Evolutionary conservation across 1,140 invertebrate species (phyloP).

Genomic region (Leptinotarsa undecemlineata): DNA sequence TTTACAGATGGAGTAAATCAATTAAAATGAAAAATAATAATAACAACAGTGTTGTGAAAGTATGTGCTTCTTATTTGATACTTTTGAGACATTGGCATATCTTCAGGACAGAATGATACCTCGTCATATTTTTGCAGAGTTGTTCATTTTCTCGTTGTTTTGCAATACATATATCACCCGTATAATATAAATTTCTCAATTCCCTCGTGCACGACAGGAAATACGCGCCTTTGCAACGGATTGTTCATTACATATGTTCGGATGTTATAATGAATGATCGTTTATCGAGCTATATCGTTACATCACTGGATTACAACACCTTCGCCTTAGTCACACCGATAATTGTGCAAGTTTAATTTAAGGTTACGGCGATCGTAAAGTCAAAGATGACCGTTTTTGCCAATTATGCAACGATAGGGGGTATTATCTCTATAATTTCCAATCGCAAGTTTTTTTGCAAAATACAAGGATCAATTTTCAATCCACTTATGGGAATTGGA

Average conservation of each 20-base stretch:
- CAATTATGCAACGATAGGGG: not conserved
- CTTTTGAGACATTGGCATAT: no score
- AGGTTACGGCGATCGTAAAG: not conserved
- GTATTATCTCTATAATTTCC: not conserved
- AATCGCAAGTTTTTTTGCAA: not conserved
- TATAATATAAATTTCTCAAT: no score
- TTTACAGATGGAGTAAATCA: no score
- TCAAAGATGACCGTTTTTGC: constrained; percentile 5
- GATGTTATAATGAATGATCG: constrained; percentile 5
- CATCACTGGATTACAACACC: constrained; percentile 5
- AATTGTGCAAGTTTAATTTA: constrained; percentile 1
- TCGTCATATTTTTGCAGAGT: no score
- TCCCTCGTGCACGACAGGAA: not conserved
- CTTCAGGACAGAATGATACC: no score
- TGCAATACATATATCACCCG: no score
- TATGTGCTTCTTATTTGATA: no score
- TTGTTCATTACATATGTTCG: constrained; percentile 1
- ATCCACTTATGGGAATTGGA: not conserved
- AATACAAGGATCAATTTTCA: not conserved
- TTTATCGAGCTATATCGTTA: constrained; percentile 6
- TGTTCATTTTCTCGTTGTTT: no score
- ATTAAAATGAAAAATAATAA: no score
- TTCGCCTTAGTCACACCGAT: constrained; percentile 2
- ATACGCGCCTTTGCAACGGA: not conserved
- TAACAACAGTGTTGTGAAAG: no score